Evolutionary conservation across 2,113 vertebrate genomes (phyloP).

Genomic region (Archilochus colubris): DNA sequence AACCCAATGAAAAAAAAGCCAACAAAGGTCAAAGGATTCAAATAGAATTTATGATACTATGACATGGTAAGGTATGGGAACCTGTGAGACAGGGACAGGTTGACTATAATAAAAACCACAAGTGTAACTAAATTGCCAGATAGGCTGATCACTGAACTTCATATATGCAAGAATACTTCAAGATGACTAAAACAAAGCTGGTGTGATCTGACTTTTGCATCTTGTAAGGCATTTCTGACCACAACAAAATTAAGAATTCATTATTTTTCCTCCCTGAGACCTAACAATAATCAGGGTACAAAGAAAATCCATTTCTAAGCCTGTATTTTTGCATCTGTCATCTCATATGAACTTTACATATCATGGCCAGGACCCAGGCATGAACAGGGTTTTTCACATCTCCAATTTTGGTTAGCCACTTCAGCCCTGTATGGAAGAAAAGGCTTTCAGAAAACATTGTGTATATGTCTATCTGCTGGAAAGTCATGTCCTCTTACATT

Average conservation of each 20-base stretch:
- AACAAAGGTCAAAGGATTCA: slow-evolving; percentile 2
- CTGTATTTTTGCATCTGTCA: neutral
- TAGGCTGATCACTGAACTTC: neutral
- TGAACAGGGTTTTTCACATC: neutral
- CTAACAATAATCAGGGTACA: neutral
- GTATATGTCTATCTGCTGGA: neutral
- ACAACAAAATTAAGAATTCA: neutral
- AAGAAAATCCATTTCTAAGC: neutral
- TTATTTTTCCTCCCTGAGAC: neutral
- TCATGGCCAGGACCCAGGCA: neutral
- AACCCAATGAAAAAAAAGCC: neutral
- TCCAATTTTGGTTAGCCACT: neutral
- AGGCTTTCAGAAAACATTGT: neutral
- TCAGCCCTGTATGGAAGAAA: slow-evolving; percentile 6
- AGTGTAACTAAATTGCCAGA: neutral
- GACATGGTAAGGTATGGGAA: neutral
- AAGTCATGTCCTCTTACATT: neutral
- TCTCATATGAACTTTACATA: neutral
- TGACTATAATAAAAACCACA: slow-evolving; percentile 11
- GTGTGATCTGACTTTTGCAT: neutral
- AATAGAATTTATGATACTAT: neutral
- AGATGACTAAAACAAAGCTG: neutral
- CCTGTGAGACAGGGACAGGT: neutral
- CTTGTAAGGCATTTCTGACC: neutral
- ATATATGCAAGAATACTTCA: neutral